Conservation (phyloP, 2,797 vertebrate species). For the Pelochelys cantorii region DNA sequence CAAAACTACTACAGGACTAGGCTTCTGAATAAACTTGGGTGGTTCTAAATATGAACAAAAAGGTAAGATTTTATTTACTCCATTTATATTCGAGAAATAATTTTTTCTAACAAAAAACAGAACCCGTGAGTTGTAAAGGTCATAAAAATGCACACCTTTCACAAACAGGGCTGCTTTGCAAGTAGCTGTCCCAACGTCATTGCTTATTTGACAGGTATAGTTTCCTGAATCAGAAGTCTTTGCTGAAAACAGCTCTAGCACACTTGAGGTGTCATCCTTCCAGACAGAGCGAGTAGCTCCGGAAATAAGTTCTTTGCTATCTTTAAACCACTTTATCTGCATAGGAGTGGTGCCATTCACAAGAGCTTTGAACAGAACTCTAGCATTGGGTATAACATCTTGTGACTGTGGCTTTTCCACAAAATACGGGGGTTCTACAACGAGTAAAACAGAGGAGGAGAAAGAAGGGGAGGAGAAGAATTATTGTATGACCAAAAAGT, state of each 20-base stretch:
- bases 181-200: constrained; percentile 92
- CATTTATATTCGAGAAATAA: not conserved
- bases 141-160: constrained; percentile 88
- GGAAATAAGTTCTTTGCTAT: constrained; percentile 91
- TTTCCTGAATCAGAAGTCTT: constrained; percentile 91
- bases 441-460: constrained; percentile 38
- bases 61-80: not conserved
- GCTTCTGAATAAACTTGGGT: constrained; percentile 92
- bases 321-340: constrained; percentile 96
- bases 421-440: constrained; percentile 93
- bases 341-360: constrained; percentile 92
- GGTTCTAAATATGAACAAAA: constrained; percentile 86
- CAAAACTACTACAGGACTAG: constrained; percentile 89
- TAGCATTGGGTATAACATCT: constrained; percentile 91
- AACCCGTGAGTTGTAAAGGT: not conserved
- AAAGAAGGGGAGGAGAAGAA: constrained; percentile 4
- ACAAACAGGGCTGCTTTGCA: constrained; percentile 93
- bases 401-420: constrained; percentile 93
- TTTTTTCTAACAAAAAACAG: not conserved
- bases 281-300: constrained; percentile 88
- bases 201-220: constrained; percentile 94
- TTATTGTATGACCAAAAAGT: constrained; percentile 27
- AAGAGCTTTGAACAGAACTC: constrained; percentile 91
- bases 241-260: constrained; percentile 92
- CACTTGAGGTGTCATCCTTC: constrained; percentile 92